Base-by-base conservation (phyloP, 2,797 vertebrate genomes). In the Mastacembelus armatus region DNA sequence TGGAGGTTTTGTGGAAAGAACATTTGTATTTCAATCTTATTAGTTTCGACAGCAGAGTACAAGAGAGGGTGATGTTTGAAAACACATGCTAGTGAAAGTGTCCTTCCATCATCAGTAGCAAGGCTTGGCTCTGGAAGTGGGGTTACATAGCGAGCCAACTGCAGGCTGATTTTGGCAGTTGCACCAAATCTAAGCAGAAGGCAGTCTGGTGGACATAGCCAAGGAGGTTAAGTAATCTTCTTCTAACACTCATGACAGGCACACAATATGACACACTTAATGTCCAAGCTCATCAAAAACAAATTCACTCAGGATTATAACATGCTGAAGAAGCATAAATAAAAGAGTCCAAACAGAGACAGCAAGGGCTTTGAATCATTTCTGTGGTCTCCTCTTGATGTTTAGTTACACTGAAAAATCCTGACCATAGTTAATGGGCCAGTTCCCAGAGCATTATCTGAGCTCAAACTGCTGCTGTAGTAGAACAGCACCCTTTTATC, bases 301-400 rank as follows among this genome's bases (percentile, higher is more conserved):
- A 71, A 68, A 84, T 74, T 48, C 29, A 18, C 43, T 15, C 52
- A 71, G 73, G 69, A 66, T 63, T 88, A 71, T 42, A 69, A 71
- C 69, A 83, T 68, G 71, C 71, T 61, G 77, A 54, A 52, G 42
- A 74, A 60, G 63, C 51, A 57, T 36, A 66, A 65, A 42, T 74
- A 63, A 77, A 75, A 50, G 22, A 78, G 45, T 50, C 66, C 39
- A 77, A 65, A 70, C 63, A 74, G 66, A 85, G 76, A 78, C 74
- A 73, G 77, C 64, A 22, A 69, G 47, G 49, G 66, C 48, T 77
- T 75, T 74, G 72, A 80, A 69, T 88, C 38, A 83, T 89, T 84
- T 85, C 76, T 91, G 87, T 74, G 88, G 89, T 87, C 84, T 80
- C 51, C 24, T 70, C 79, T 74, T 87, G 84, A 83, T 74, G 61